Conservation (phyloP, 2,797 vertebrate genomes). For the Gallinago nigripennis region DNA sequence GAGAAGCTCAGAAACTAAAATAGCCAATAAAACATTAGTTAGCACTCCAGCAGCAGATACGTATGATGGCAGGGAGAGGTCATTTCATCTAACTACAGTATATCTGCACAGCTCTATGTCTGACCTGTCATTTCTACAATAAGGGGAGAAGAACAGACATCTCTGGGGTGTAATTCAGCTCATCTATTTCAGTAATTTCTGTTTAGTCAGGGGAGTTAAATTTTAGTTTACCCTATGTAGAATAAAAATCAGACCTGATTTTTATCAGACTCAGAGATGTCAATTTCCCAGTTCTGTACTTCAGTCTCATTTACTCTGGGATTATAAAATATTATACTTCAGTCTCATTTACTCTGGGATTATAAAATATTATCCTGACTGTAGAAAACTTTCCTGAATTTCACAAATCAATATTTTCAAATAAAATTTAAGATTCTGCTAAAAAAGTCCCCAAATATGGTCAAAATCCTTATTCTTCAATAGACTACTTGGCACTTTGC, state of each 20-base stretch:
- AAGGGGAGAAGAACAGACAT: background rate
- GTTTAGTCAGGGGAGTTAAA: background rate
- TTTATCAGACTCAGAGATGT: background rate
- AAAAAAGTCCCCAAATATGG: background rate
- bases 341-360: background rate
- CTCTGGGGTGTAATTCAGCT: background rate
- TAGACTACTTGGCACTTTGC: background rate
- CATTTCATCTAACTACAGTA: background rate
- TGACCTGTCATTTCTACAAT: background rate
- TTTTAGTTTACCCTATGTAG: background rate
- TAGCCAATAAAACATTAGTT: background rate
- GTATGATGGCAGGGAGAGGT: background rate
- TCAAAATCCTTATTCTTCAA: background rate
- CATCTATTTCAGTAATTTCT: background rate
- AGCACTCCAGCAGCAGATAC: fast-evolving
- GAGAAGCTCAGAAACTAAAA: background rate
- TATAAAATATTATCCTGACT: background rate
- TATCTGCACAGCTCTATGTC: background rate
- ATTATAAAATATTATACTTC: background rate
- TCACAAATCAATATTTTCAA: background rate
- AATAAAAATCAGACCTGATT: background rate
- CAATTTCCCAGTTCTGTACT: background rate
- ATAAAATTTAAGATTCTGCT: background rate
- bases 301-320: background rate
- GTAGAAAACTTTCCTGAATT: background rate